Evolutionary conservation across 2,113 vertebrate species (phyloP), one percentile per base, ranked within the genome.

Genomic region (Orientallactaga bullata): DNA sequence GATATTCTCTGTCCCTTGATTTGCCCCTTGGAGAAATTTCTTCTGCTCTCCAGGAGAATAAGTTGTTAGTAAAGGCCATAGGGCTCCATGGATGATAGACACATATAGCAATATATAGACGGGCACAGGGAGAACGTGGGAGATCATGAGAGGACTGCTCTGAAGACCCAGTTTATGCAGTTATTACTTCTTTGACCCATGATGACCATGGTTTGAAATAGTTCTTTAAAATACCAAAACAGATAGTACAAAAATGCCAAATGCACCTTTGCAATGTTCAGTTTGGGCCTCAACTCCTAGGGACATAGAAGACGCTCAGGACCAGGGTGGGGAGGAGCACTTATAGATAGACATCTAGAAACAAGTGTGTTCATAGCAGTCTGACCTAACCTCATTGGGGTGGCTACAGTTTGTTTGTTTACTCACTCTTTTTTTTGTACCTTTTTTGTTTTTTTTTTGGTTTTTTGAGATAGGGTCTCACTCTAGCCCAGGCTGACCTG

Each of bases 181-280:
- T 13, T 2, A n/a, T 65, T 35, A 66, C 32, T 2, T 4, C 5
- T 63, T 42, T 78, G 66, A 51, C 83, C 88, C 37, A 42, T 61
- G 11, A 47, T 90, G 71, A 61, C 63, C 42, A 20, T 11, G 16
- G 30, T 85, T 63, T 63, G 39, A 81, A 76, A 73, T 71, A 72
- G n/a, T 94, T 39, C 10, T 85, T 94, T 85, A n/a, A 79, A 74
- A 32, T 86, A 68, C 39, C 26, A 81, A 85, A 94, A 73, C 13
- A 84, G 68, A 35, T 65, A 58, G 16, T 28, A 26, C 39, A 74
- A 28, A 86, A 88, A 63, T 88, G 42, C 88, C 68, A 93, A 30
- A 17, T 82, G 73, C 20, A 73, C 39, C 55, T 93, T 76, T 78
- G 13, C 47, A 42, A 21, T 85, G 58, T 55, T 94, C 58, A 81